phyloP scores from a whole-genome alignment of 2,113 vertebrate species.

The Harpagus bidentatus region DNA sequence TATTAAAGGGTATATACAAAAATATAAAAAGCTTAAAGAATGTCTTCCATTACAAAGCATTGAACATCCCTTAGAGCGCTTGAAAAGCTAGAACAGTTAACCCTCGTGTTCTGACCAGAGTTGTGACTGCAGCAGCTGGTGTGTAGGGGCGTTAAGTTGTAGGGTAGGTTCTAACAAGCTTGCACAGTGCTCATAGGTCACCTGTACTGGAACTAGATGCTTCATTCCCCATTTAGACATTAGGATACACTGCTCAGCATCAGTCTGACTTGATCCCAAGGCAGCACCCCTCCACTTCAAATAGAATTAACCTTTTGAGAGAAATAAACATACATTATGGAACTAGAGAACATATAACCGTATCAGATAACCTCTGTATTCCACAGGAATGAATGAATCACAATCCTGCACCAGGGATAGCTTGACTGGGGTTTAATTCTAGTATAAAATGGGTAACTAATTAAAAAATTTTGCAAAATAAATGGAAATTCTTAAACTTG shows the following conservation, averaged over 20 bases:
- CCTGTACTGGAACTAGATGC: conserved; percentile 33
- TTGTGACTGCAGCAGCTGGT: conserved; percentile 18
- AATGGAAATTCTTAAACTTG: not conserved
- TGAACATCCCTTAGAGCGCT: not conserved
- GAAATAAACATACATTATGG: conserved; percentile 48
- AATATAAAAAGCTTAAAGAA: conserved; percentile 61
- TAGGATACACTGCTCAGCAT: conserved; percentile 63
- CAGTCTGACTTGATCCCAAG: conserved; percentile 63
- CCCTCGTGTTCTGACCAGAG: not conserved
- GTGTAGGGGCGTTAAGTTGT: not conserved
- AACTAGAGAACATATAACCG: conserved; percentile 7
- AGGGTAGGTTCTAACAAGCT: conserved; percentile 20
- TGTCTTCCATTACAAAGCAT: conserved; percentile 26
- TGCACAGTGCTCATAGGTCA: conserved; percentile 8
- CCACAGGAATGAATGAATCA: not conserved
- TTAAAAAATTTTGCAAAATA: conserved; percentile 8
- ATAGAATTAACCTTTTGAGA: conserved; percentile 61
- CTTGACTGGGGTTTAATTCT: not conserved
- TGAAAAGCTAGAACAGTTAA: not conserved
- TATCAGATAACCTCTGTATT: not conserved
- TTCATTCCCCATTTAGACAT: conserved; percentile 53
- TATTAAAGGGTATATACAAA: conserved; percentile 57
- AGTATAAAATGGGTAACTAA: conserved; percentile 16
- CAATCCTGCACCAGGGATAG: not conserved
- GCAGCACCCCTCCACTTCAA: conserved; percentile 58